Percentiles rank a stretch among this genome's conserved stretches.
Conservation (phyloP, 2,797 vertebrate species). For the Sarcophilus harrisii region DNA sequence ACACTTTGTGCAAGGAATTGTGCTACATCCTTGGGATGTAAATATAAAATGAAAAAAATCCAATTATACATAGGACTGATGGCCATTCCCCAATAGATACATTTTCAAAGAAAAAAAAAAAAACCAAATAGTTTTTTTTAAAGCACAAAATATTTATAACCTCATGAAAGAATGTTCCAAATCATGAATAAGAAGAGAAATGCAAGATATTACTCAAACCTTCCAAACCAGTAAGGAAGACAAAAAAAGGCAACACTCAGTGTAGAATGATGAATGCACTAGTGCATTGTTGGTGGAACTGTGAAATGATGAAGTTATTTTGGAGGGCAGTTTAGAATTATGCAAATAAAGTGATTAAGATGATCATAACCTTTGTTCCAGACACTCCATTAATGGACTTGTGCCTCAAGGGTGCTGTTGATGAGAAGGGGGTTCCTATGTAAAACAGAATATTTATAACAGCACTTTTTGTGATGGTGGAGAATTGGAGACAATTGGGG, state of each 20-base stretch:
- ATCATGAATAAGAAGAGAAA: neutral
- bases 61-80: neutral
- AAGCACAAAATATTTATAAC: neutral
- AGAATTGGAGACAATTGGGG: neutral
- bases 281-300: neutral
- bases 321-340: neutral
- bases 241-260: neutral
- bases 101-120: neutral
- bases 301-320: neutral
- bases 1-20: neutral
- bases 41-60: neutral
- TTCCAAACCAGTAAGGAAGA: neutral
- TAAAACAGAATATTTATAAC: neutral
- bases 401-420: neutral
- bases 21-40: neutral
- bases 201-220: neutral
- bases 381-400: neutral
- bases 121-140: neutral
- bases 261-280: neutral
- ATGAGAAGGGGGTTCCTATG: neutral
- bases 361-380: neutral
- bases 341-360: neutral
- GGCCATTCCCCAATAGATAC: neutral
- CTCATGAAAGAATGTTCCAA: neutral
- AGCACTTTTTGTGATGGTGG: neutral